Evolutionary conservation across 2,888 invertebrate species (phyloP), one percentile per base, ranked within the genome.

Genomic region (Drosophila prostipennis): DNA sequence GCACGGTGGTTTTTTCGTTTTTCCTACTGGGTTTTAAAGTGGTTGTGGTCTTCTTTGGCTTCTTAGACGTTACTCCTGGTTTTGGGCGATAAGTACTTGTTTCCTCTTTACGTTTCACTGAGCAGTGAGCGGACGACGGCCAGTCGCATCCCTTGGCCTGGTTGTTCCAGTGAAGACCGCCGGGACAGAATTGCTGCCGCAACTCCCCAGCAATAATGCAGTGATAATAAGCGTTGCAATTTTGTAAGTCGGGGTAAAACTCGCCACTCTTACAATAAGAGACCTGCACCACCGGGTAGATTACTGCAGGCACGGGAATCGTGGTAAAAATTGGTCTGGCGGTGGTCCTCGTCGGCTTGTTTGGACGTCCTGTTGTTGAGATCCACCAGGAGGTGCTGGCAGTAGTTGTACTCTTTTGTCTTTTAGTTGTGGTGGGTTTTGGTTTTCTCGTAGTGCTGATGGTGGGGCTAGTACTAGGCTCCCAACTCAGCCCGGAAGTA

Each of bases 91-190:
- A 46, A 19, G 36, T 60, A 10, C 36, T 60, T 0, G 48, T 42
- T 26, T 61, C 49, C 8, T 74, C 63, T 4, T 78, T 32, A 3
- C 10, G 76, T 7, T 71, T 75, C 0, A 70, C 89, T 34, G 89
- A 92, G 88, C 97, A 97, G 79, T 95, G 94, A 0, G 96, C 96
- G 37, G 93, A 93, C 46, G 93, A 93, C 0, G 97, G 97, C 97
- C 97, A 97, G 90, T 97, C 97, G 84, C 97, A 97, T 43, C 95
- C 93, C 42, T 93, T 93, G 52, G 93, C 93, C 0, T 93, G 87
- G 23, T 93, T 91, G 78, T 96, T 96, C 96, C 96, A 97, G 89
- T 97, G 96, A 46, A 97, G 91, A 4, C 96, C 96, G 0, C 95
- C 95, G 0, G 96, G 95, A 87, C 97, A 97, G 75, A 94, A 94